phyloP scores from a whole-genome alignment of 2,797 vertebrate species.

The Chaunax sp. region DNA sequence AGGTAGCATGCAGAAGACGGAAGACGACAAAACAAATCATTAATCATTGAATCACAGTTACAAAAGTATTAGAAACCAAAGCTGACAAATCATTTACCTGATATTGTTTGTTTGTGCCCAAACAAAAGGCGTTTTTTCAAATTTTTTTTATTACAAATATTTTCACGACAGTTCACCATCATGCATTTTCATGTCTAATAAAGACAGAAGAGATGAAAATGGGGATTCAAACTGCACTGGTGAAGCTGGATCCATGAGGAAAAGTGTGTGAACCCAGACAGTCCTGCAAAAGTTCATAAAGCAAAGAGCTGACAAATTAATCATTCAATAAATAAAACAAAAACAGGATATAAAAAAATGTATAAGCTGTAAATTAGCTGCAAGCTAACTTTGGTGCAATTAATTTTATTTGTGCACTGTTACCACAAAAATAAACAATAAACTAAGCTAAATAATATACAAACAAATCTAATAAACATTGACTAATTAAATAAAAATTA shows the following conservation, averaged over 20 bases:
- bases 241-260: slow-evolving; percentile 50
- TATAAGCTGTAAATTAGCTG: too few species aligned
- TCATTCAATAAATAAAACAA: neutral
- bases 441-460: too few species aligned
- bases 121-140: slow-evolving; percentile 63
- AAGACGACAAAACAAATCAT: slow-evolving; percentile 30
- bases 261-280: slow-evolving; percentile 32
- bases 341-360: too few species aligned
- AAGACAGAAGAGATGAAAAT: slow-evolving; percentile 69
- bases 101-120: slow-evolving; percentile 72
- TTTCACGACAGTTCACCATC: slow-evolving; percentile 70
- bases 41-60: slow-evolving; percentile 37
- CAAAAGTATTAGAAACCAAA: slow-evolving; percentile 65
- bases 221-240: slow-evolving; percentile 63
- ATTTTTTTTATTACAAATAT: slow-evolving; percentile 45
- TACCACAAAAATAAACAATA: too few species aligned
- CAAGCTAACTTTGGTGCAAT: too few species aligned
- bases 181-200: slow-evolving; percentile 72
- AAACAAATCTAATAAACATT: too few species aligned
- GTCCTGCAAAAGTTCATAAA: slow-evolving; percentile 11
- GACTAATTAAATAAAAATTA: too few species aligned
- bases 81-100: slow-evolving; percentile 63
- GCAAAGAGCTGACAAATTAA: neutral
- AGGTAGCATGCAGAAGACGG: slow-evolving; percentile 73
- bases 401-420: too few species aligned